These are phyloP conservation scores for Harlomillsia oculata DNA, from an alignment of 1,140 invertebrate genomes.

Conservation along the genomic window DNA sequence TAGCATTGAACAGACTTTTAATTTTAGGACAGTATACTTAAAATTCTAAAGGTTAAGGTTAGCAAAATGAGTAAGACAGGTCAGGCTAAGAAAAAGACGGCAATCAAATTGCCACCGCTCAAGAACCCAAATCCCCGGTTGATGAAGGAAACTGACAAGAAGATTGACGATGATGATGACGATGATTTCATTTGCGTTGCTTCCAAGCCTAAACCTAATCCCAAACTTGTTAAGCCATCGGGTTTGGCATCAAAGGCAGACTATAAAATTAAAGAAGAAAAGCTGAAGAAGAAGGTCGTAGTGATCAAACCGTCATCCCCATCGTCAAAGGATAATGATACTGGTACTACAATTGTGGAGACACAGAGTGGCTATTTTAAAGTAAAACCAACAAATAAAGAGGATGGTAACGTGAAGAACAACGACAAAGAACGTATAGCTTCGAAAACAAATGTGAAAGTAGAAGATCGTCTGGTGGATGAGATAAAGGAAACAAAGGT, in stretches of 20 bases:
- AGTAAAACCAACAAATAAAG: neutral
- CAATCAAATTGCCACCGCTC: neutral
- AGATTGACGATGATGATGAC: neutral
- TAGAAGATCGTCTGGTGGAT: neutral
- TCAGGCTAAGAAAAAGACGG: constrained; percentile 3
- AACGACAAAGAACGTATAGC: neutral
- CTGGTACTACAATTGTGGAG: neutral
- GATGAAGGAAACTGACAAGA: neutral
- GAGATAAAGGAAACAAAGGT: neutral
- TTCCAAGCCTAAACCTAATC: neutral
- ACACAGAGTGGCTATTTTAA: neutral
- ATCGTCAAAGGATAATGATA: neutral
- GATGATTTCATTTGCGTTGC: neutral
- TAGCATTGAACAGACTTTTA: neutral
- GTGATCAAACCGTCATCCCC: neutral
- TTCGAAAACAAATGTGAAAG: neutral
- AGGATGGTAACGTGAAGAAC: neutral
- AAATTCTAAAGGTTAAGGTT: neutral
- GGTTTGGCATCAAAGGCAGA: neutral
- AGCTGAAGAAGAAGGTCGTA: neutral
- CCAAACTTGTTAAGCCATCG: neutral
- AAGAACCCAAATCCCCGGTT: neutral
- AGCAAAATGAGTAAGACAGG: constrained; percentile 10
- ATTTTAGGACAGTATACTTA: neutral
- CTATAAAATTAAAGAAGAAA: neutral